These are phyloP conservation scores for Megaptera novaeangliae DNA, from an alignment of 2,113 vertebrate genomes.

Conservation along the genomic window DNA sequence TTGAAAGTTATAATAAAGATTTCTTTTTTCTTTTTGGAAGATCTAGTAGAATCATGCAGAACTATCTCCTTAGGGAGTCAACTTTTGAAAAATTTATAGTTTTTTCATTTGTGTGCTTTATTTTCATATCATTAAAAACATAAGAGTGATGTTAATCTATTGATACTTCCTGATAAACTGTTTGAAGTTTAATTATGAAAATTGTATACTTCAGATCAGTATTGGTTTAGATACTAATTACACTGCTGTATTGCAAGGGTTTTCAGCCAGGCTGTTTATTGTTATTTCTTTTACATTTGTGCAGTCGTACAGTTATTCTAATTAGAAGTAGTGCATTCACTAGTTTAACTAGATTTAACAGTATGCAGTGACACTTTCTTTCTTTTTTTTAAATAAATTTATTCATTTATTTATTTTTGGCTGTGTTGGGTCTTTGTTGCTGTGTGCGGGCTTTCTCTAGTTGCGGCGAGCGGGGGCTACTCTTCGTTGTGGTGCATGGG, in stretches of 20 bases:
- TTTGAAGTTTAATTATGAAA: constrained; percentile 33
- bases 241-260: neutral
- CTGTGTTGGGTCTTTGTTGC: no score
- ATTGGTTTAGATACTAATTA: constrained; percentile 16
- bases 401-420: no score
- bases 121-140: neutral
- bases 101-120: neutral
- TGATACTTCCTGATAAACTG: neutral
- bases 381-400: no score
- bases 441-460: no score
- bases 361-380: neutral
- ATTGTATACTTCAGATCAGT: neutral
- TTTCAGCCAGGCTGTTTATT: constrained; percentile 29
- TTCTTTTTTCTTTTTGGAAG: neutral
- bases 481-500: no score
- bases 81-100: neutral
- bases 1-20: neutral
- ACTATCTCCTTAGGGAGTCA: neutral
- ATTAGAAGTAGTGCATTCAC: neutral
- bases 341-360: constrained; percentile 8
- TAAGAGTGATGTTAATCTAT: constrained; percentile 1
- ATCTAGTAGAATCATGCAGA: constrained; percentile 13
- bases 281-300: neutral
- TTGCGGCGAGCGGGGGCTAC: no score
- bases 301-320: neutral